These are phyloP conservation scores for Festucalex cinctus DNA, from an alignment of 2,113 vertebrate genomes.

Conservation along the genomic window DNA sequence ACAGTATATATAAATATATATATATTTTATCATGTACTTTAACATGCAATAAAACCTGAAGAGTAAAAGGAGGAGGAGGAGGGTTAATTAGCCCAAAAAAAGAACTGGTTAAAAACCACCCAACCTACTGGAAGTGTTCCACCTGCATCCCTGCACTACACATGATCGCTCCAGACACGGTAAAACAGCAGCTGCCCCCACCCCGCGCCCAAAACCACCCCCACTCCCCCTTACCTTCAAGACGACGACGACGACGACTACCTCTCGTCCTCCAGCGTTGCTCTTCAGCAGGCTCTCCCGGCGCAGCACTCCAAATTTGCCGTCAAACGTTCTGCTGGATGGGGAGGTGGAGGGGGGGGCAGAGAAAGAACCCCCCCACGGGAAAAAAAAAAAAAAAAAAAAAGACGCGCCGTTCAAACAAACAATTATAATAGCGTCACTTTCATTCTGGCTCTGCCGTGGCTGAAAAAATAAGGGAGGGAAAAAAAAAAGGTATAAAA, in stretches of 20 bases:
- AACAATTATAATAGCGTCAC: background rate
- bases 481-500: conserved; percentile 1
- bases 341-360: background rate
- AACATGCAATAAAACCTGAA: no score
- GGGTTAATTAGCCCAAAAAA: background rate
- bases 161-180: background rate
- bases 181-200: background rate
- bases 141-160: background rate
- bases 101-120: background rate
- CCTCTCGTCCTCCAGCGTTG: conserved; percentile 2
- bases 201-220: background rate
- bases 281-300: background rate
- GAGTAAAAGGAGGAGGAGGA: background rate
- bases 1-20: no score
- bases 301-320: background rate
- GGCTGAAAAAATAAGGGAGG: background rate
- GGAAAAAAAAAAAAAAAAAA: background rate
- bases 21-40: no score
- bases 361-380: background rate
- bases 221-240: background rate
- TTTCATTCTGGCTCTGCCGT: background rate
- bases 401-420: background rate
- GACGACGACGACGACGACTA: background rate
- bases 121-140: background rate
- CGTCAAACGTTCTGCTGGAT: background rate